Percentiles rank a stretch among this genome's conserved stretches.
Evolutionary conservation across 2,888 invertebrate species (phyloP).

Genomic region (Tetranychus piercei): DNA sequence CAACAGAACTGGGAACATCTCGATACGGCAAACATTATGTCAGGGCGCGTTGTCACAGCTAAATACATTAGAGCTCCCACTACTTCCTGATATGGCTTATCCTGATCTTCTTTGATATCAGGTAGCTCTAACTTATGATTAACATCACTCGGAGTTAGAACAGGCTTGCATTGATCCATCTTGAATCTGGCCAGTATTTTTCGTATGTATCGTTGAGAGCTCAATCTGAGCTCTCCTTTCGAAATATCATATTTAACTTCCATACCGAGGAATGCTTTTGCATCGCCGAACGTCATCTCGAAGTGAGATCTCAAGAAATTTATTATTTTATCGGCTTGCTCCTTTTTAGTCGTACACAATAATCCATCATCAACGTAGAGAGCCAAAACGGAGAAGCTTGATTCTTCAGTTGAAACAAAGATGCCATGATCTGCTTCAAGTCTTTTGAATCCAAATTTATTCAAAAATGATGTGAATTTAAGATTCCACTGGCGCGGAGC

Average conservation of each 20-base stretch:
- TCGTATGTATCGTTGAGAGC: conserved; percentile 6
- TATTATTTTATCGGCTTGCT: not conserved
- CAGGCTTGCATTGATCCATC: conserved; percentile 13
- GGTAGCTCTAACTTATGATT: not conserved
- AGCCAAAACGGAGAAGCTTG: conserved; percentile 12
- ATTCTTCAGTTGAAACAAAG: not conserved
- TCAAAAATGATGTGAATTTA: conserved; percentile 11
- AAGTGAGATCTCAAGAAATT: not conserved
- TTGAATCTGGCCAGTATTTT: not conserved
- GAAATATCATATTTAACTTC: not conserved
- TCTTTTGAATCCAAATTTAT: conserved; percentile 5
- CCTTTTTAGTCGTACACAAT: not conserved
- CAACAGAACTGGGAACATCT: conserved; percentile 1
- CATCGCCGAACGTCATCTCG: conserved; percentile 5
- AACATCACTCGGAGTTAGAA: conserved; percentile 2
- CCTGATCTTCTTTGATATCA: not conserved
- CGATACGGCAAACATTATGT: not conserved
- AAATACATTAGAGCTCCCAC: conserved; percentile 8
- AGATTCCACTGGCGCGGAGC: conserved; percentile 21
- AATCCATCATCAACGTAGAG: conserved; percentile 24
- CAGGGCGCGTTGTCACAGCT: not conserved
- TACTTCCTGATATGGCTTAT: conserved; percentile 11
- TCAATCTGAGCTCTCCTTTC: not conserved
- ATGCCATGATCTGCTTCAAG: conserved; percentile 7
- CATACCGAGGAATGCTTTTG: conserved; percentile 14